Evolutionary conservation across 2,797 vertebrate species (phyloP), one percentile per base, ranked within the genome.

Genomic region (Acridotheres tristis): DNA sequence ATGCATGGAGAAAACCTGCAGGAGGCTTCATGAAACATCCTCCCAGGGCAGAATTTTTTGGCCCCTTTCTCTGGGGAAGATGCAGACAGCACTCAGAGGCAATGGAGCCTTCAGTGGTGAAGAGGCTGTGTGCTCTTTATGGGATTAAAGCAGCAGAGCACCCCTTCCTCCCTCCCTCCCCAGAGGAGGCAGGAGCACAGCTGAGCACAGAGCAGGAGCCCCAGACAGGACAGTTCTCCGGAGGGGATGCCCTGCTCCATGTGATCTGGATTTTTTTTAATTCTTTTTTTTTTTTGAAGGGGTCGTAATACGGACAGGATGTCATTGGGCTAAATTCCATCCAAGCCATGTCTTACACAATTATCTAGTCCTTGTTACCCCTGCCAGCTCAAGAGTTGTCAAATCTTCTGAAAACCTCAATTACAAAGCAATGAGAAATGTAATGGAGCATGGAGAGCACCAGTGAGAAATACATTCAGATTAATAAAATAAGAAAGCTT

Each of bases 331-430:
- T 78, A 68, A 75, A 85, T 85, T 85, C 69, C 19, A 22, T 13
- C 36, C 67, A 69, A 81, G 48, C 26, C 73, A 69, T 2, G 0
- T 53, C 61, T 80, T 84, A 14, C 27, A 29, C 54, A 76, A 84
- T 88, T 88, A 66, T 69, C 69, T 75, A 68, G 62, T 53, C 36
- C 54, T 94, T 86, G 30, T 48, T 81, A 76, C 38, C 14, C 62
- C 29, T 90, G 74, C 34, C 77, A 80, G 53, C 22, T 90, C 8
- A 3, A 20, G 73, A 57, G 30, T 57, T 83, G 38, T 40, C 57
- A 43, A 7, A 0, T 71, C 78, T 65, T 77, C 22, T 50, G 34
- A 85, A 92, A 66, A 53, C 38, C 34, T 57, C 36, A 74, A 19
- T 84, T 85, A 50, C 30, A 80, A 89, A 63, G 22, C 68, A 65